Base-by-base conservation (phyloP, 2,797 vertebrate genomes). In the Acanthurus lineatus region DNA sequence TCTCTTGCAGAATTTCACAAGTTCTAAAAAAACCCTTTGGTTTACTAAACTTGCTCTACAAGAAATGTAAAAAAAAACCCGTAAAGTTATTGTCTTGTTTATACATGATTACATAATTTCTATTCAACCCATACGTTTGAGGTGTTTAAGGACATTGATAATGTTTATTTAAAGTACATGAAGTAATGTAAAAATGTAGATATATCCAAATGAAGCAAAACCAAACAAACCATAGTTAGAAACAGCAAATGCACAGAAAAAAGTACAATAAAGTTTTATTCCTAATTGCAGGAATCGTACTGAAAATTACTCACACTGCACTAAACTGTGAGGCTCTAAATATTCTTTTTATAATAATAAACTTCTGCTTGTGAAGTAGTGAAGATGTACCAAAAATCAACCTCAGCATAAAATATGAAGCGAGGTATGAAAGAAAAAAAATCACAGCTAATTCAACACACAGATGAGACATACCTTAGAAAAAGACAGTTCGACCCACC, bases 401-500 rank as follows among this genome's bases (percentile, higher is more conserved):
- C 51, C 5, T 62, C 7, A 40, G 9, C 32, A 53, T 73, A 60
- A 49, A 56, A 87, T 77, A 72, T 73, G 74, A 76, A 79, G 52
- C 49, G 5, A 35, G 28, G 12, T 10, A 7, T 5, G 42, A n/a
- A 35, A 80, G 47, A 56, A 77, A 61, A 80, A 63, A 75, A 85
- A 76, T 49, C 42, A 25, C 1, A 69, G 69, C 20, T 52, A 28
- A 76, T 67, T 9, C 22, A 76, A 71, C 10, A 59, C 2, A 0
- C 3, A 63, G 28, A 79, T 25, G 38, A 83, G 52, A 89, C 88
- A 0, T 92, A 93, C 91, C 91, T 91, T 81, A 79, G 56, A 80
- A 76, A 83, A 81, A 77, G 66, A 76, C 67, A 76, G 79, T 64
- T 28, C 7, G 16, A 84, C 42, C 22, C 38, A 32, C 49, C 25